phyloP scores from a whole-genome alignment of 2,113 vertebrate species.

The Aegithalos caudatus region DNA sequence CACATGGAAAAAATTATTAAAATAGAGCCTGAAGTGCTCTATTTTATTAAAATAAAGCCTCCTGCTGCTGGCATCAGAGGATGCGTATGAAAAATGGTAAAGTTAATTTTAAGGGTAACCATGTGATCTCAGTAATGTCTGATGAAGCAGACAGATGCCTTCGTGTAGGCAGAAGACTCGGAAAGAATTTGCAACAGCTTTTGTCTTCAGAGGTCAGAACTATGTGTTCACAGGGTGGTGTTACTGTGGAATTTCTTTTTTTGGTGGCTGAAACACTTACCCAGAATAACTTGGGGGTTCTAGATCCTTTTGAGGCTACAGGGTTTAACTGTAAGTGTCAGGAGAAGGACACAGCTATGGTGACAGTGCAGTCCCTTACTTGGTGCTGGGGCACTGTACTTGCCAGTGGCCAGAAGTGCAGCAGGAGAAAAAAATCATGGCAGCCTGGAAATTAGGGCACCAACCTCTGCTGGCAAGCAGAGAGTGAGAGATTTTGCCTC shows the following conservation, averaged over 20 bases:
- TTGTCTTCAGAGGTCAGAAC: background rate
- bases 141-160: background rate
- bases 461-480: background rate
- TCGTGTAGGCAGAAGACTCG: rapidly evolving
- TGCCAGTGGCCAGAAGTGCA: background rate
- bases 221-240: background rate
- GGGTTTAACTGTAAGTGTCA: background rate
- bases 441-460: background rate
- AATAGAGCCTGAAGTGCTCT: background rate
- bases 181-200: background rate
- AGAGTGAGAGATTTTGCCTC: background rate
- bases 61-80: background rate
- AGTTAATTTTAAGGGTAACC: background rate
- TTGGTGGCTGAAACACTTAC: background rate
- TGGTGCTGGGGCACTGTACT: background rate
- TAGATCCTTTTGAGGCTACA: background rate
- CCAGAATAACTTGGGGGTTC: background rate
- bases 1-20: background rate
- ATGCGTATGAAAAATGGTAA: background rate
- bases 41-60: background rate
- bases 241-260: background rate
- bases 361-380: too few relatives aligned
- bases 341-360: background rate
- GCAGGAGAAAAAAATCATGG: background rate
- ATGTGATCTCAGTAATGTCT: background rate